phyloP scores from a whole-genome alignment of 2,797 vertebrate genomes.

The Glyptemys insculpta region DNA sequence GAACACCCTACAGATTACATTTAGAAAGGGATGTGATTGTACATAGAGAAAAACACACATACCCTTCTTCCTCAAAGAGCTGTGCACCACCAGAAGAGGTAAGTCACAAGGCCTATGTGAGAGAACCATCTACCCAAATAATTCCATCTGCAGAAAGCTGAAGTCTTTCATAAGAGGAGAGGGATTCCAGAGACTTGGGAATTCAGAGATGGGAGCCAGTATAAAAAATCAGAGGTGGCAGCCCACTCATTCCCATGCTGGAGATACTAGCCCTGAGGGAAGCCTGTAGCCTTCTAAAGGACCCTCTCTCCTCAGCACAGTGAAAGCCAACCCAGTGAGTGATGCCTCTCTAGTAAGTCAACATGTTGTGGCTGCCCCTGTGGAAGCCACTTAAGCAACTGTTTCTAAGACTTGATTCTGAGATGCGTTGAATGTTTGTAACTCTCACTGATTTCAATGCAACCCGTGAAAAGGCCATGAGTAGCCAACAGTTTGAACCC shows the following conservation, averaged over 20 bases:
- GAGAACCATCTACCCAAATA: background rate
- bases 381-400: background rate
- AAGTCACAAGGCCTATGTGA: background rate
- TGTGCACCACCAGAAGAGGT: background rate
- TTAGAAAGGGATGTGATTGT: background rate
- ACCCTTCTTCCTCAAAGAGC: background rate
- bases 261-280: background rate
- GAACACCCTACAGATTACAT: background rate
- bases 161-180: background rate
- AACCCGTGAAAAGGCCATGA: background rate
- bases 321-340: background rate
- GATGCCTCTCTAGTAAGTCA: background rate
- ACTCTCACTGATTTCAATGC: background rate
- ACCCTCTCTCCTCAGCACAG: background rate
- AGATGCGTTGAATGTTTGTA: background rate
- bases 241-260: rapidly evolving
- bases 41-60: background rate
- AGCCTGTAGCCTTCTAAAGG: background rate
- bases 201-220: background rate
- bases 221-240: background rate
- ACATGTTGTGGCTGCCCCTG: background rate
- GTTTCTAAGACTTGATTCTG: background rate
- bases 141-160: background rate
- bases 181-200: background rate
- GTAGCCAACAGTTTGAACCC: background rate